A percentile compares a stretch with the other conserved stretches of the same genome.
phyloP scores from a whole-genome alignment of 2,797 vertebrate species.

The Benthosema pterotum region DNA sequence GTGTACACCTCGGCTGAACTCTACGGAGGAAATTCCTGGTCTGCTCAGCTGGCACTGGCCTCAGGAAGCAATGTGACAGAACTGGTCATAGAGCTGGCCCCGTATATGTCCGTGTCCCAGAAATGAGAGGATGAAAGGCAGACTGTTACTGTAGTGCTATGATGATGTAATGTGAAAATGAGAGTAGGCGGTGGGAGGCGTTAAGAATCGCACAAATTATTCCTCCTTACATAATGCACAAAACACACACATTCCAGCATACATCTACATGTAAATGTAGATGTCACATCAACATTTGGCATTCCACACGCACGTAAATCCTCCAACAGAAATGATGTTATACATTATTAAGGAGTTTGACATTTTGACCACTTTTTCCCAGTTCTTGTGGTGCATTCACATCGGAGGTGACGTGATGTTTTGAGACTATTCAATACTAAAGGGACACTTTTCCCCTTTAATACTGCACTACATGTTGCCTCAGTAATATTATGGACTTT shows the following conservation, averaged over 20 bases:
- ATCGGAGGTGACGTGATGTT: too few species aligned
- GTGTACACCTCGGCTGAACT: neutral
- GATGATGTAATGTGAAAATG: neutral
- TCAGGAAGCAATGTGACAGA: constrained; percentile 11
- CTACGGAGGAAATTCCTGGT: constrained; percentile 20
- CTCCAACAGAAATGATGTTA: too few species aligned
- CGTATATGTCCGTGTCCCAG: neutral
- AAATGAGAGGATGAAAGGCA: neutral
- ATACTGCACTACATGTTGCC: too few species aligned
- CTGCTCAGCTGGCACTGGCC: neutral
- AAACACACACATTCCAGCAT: neutral
- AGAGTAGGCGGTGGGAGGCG: neutral
- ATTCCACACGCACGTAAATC: too few species aligned
- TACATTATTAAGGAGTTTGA: too few species aligned
- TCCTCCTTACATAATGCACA: neutral
- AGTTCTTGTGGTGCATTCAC: too few species aligned
- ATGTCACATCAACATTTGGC: too few species aligned
- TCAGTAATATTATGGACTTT: too few species aligned
- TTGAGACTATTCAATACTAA: too few species aligned
- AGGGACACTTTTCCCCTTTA: too few species aligned
- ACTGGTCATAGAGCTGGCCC: too few species aligned
- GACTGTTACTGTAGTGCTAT: neutral
- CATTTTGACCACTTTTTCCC: too few species aligned
- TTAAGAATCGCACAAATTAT: neutral
- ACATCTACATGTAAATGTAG: neutral